Conservation (phyloP, 2,797 vertebrate species). For the Taeniopygia guttata region DNA sequence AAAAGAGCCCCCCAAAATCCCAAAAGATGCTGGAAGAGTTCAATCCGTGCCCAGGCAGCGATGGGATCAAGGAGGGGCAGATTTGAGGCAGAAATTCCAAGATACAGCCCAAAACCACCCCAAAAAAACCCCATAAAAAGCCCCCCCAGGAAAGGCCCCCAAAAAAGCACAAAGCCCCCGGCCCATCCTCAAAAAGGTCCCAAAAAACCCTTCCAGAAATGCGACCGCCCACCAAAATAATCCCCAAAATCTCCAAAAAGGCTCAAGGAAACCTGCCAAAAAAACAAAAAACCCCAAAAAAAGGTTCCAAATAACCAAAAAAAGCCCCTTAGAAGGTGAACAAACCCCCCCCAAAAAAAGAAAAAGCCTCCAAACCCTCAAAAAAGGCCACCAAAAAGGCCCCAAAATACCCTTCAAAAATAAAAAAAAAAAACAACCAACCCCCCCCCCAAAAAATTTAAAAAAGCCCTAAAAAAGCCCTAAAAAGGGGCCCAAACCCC, state of each 20-base stretch:
- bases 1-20: no score
- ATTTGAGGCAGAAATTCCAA: neutral
- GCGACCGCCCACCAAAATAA: no score
- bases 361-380: no score
- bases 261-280: neutral
- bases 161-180: neutral
- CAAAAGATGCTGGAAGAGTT: neutral
- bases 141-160: neutral
- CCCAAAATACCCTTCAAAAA: neutral
- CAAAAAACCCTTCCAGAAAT: neutral
- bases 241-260: neutral
- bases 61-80: fast-evolving
- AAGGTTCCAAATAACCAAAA: neutral
- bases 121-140: neutral
- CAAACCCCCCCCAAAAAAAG: neutral
- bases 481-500: no score
- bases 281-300: neutral
- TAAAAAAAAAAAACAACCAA: no score
- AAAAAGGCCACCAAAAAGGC: no score
- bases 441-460: no score
- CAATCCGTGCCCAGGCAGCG: neutral
- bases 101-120: neutral
- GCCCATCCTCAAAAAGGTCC: neutral
- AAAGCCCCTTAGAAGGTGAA: neutral
- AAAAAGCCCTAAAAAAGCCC: no score